Evolutionary conservation across 2,113 vertebrate genomes (phyloP), one percentile per base, ranked within the genome.

Genomic region (Centropus bengalensis): DNA sequence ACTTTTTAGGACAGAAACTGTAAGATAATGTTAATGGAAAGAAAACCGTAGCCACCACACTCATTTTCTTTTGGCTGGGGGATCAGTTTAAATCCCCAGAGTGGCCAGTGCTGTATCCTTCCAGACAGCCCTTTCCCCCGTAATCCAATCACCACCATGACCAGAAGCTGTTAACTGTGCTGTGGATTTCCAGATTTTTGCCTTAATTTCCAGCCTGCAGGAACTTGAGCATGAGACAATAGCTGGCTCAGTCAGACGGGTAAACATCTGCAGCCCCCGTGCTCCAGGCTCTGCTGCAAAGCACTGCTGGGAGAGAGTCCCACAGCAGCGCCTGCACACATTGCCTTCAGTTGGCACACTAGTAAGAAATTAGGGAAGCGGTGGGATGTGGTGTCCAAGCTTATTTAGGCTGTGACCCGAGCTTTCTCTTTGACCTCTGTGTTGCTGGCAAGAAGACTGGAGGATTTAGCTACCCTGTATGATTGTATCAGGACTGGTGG

Each of bases 81-180:
- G 14, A 87, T 94, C 83, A 75, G 19, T 91, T 93, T 86, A 88
- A 96, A 92, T 77, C 73, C 87, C 85, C 40, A 64, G 69, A 74
- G 88, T 13, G 12, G 76, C 45, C 52, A 82, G 52, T 16, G 17
- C 81, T 84, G 47, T 79, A 83, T 93, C 64, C 73, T 97, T 96
- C 82, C 92, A 95, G 88, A 92, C 89, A 88, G 54, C 30, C 12
- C 45, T 73, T 93, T 73, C 68, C 73, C 59, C 52, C 40, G 55
- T 97, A 95, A 94, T 97, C 96, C 96, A 89, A 94, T 96, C 88
- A 95, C 73, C 71, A 71, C 38, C 74, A 77, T 94, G 94, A 91
- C 91, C 84, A 95, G 95, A 94, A 95, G 76, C 75, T 94, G 75
- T 82, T 91, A 86, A 76, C 89, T 80, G 36, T 27, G n/a, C 88